Conservation (phyloP, 2,888 invertebrate species). For the Brenthis ino region DNA sequence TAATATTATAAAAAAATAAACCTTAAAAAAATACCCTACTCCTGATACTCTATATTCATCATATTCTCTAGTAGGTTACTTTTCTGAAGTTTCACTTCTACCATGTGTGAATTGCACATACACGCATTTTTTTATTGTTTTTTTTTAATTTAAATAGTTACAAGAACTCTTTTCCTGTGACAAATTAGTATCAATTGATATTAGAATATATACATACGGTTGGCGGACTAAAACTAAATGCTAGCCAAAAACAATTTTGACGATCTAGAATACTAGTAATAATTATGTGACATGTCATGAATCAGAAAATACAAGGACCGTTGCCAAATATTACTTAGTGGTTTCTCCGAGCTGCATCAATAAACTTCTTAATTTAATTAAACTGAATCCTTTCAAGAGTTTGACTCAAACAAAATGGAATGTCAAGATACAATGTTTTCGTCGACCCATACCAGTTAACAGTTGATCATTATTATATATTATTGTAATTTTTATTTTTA, state of each 20-base stretch:
- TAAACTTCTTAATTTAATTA: slow-evolving; percentile 72
- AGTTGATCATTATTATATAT: slow-evolving; percentile 1
- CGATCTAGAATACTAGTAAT: slow-evolving; percentile 1
- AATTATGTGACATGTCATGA: slow-evolving; percentile 17
- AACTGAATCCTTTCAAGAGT: slow-evolving; percentile 52
- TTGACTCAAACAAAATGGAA: slow-evolving; percentile 33
- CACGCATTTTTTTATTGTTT: too few relatives aligned
- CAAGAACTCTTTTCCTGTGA: too few relatives aligned
- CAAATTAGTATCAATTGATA: too few relatives aligned
- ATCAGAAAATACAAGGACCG: slow-evolving; percentile 39
- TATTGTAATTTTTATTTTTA: background rate
- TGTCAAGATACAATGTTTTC: slow-evolving; percentile 20
- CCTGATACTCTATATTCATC: too few relatives aligned
- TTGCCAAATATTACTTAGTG: slow-evolving; percentile 56
- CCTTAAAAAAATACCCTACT: too few relatives aligned
- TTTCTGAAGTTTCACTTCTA: too few relatives aligned
- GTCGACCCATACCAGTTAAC: slow-evolving; percentile 4
- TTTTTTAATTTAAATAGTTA: too few relatives aligned
- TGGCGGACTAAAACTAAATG: background rate
- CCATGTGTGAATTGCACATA: too few relatives aligned
- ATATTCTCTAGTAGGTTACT: too few relatives aligned
- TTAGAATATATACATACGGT: too few relatives aligned
- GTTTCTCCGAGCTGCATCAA: slow-evolving; percentile 51
- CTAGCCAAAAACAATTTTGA: slow-evolving; percentile 1
- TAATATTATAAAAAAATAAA: too few relatives aligned